Conservation (phyloP, 2,797 vertebrate genomes). For the Eulemur mongoz region DNA sequence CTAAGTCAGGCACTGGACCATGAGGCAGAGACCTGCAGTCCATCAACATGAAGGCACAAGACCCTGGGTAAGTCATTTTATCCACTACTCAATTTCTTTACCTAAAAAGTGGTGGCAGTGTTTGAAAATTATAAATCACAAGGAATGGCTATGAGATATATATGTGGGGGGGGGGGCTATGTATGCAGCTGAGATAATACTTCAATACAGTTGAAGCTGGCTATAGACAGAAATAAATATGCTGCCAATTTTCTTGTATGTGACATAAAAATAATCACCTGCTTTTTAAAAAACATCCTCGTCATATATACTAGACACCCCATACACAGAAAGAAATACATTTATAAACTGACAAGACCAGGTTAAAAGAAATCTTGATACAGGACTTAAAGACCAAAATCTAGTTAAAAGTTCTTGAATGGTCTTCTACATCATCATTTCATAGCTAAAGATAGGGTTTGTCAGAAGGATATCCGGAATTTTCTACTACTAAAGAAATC, state of each 20-base stretch:
- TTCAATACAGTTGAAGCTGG: conserved; percentile 1
- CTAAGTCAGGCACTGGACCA: neutral
- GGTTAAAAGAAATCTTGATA: conserved; percentile 51
- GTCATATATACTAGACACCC: neutral
- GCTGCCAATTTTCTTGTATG: neutral
- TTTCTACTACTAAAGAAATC: conserved; percentile 56
- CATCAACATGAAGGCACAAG: neutral
- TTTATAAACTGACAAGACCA: conserved; percentile 38
- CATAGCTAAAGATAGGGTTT: neutral
- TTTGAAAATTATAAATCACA: conserved; percentile 27
- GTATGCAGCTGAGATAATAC: neutral
- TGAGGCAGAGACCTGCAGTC: neutral
- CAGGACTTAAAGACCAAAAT: conserved; percentile 60
- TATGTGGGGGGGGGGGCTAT: neutral
- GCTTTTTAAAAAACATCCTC: neutral
- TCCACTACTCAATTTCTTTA: neutral
- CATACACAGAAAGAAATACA: conserved; percentile 57
- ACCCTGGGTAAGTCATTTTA: neutral
- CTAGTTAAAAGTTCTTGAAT: conserved; percentile 40
- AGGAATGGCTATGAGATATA: neutral
- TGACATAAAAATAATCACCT: neutral
- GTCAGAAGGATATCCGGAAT: conserved; percentile 18
- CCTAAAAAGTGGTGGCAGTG: conserved; percentile 3
- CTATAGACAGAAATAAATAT: conserved; percentile 47
- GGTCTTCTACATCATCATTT: conserved; percentile 33